Percentiles rank a stretch among this genome's conserved stretches.
Evolutionary conservation across 2,888 invertebrate genomes (phyloP).

Genomic region (Acrobasis consociella): DNA sequence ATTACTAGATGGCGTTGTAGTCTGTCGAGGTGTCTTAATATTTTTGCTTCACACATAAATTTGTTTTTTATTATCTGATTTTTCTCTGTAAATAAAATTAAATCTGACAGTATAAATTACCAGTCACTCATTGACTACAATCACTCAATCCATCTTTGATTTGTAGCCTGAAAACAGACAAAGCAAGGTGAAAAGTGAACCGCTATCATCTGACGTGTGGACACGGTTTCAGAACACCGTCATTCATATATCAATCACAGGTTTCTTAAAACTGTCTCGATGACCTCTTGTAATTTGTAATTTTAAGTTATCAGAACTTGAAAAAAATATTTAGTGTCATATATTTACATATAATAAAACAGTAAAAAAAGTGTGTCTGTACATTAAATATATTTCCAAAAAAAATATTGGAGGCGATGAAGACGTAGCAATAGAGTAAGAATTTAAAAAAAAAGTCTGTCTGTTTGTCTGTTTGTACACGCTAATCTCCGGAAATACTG

Average conservation of each 20-base stretch:
- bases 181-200: conserved; percentile 18
- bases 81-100: not conserved
- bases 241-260: conserved; percentile 20
- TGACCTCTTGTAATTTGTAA: not conserved
- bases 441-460: no score
- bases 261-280: conserved; percentile 1
- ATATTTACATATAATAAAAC: no score
- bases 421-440: no score
- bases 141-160: conserved; percentile 4
- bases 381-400: no score
- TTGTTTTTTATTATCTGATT: no score
- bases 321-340: not conserved
- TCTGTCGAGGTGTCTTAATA: no score
- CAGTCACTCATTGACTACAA: conserved; percentile 16
- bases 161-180: conserved; percentile 15
- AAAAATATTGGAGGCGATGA: no score
- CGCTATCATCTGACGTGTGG: not conserved
- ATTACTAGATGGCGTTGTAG: no score
- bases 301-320: not conserved
- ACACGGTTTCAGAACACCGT: conserved; percentile 3
- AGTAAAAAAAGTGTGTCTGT: no score
- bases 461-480: no score
- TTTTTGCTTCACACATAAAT: no score
- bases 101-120: not conserved
- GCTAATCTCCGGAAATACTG: no score